A percentile compares a stretch with the other conserved stretches of the same genome.
Conservation (phyloP, 2,797 vertebrate species). For the Enoplosus armatus region DNA sequence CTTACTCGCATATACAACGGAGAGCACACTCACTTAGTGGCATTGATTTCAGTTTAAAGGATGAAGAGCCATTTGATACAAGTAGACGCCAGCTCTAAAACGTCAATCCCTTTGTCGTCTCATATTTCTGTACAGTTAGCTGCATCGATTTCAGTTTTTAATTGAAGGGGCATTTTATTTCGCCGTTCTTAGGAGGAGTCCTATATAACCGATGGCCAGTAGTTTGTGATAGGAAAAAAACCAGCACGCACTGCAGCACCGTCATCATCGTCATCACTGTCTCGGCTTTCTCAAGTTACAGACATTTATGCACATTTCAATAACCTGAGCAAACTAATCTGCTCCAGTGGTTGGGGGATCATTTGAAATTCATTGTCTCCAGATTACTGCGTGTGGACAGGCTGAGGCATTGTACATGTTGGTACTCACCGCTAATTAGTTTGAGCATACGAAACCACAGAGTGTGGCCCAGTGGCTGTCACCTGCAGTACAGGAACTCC, state of each 20-base stretch:
- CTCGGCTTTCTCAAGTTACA: slow-evolving; percentile 13
- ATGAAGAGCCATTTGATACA: slow-evolving; percentile 48
- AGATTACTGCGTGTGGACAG: slow-evolving; percentile 37
- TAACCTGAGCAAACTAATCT: slow-evolving; percentile 22
- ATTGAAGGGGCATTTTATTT: slow-evolving; percentile 29
- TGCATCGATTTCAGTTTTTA: slow-evolving; percentile 6
- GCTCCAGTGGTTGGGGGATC: slow-evolving; percentile 3
- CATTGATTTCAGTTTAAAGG: slow-evolving; percentile 66
- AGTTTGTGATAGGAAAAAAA: neutral
- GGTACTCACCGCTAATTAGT: slow-evolving; percentile 28
- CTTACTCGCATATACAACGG: slow-evolving; percentile 14
- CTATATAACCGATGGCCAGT: neutral
- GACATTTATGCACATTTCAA: slow-evolving; percentile 38
- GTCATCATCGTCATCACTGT: neutral
- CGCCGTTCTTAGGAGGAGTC: neutral
- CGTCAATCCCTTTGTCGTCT: slow-evolving; percentile 21
- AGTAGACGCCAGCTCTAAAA: slow-evolving; percentile 14
- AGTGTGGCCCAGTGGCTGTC: neutral
- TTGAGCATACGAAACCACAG: neutral
- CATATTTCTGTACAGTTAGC: slow-evolving; percentile 19
- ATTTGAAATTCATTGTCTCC: slow-evolving; percentile 46
- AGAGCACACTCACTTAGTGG: slow-evolving; percentile 49
- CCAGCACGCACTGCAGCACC: neutral
- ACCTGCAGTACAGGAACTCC: neutral
- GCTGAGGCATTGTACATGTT: slow-evolving; percentile 3